Percentiles rank a stretch among this genome's conserved stretches.
phyloP scores from a whole-genome alignment of 2,888 invertebrate genomes.

The Cremastinae sp. region DNA sequence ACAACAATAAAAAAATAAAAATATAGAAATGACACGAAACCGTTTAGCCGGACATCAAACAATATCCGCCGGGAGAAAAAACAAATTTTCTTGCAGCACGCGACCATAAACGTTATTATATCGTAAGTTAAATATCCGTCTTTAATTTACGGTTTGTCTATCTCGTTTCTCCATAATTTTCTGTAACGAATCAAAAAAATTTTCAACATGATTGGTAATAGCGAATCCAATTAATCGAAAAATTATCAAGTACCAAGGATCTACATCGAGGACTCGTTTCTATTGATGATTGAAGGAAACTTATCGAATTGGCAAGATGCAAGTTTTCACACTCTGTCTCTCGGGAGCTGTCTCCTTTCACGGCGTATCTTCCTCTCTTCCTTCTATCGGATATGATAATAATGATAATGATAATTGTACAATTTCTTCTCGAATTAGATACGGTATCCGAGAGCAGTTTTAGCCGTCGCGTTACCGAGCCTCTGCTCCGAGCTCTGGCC shows the following conservation, averaged over 20 bases:
- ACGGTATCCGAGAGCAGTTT: constrained; percentile 6
- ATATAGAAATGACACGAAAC: constrained; percentile 6
- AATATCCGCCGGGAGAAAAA: constrained; percentile 26
- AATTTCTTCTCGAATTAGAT: constrained; percentile 47
- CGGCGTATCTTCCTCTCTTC: not conserved
- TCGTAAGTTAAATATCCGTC: too few species aligned
- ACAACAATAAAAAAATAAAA: constrained; percentile 32
- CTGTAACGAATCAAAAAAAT: too few species aligned
- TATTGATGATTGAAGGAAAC: too few species aligned
- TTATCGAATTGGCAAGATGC: too few species aligned
- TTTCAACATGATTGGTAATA: too few species aligned
- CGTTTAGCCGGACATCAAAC: constrained; percentile 13
- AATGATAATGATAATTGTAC: constrained; percentile 42
- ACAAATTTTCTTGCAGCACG: too few species aligned
- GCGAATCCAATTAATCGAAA: too few species aligned
- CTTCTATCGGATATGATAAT: constrained; percentile 4
- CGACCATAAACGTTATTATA: not conserved
- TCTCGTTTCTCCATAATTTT: too few species aligned
- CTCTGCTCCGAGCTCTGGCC: not conserved
- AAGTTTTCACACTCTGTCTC: too few species aligned
- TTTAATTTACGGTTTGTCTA: too few species aligned
- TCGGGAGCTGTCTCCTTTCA: too few species aligned
- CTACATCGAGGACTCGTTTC: too few species aligned
- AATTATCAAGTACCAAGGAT: not conserved
- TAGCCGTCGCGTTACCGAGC: not conserved